Conservation (phyloP, 2,797 vertebrate genomes). For the Catostomus latipinnis region DNA sequence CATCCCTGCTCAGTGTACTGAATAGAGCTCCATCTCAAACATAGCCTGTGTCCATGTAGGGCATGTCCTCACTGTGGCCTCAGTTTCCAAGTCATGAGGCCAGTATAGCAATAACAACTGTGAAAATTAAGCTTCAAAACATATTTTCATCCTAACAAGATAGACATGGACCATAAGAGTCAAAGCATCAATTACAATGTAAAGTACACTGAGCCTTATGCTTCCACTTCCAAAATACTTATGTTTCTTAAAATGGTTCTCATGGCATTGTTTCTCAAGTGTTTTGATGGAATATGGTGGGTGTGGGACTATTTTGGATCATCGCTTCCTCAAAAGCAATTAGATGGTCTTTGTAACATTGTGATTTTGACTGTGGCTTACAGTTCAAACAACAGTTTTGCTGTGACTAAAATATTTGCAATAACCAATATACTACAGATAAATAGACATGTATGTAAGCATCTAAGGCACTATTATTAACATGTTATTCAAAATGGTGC, state of each 20-base stretch:
- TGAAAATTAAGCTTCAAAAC: constrained; percentile 1
- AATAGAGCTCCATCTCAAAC: constrained; percentile 1
- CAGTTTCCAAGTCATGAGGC: constrained; percentile 36
- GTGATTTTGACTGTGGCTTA: too few relatives aligned
- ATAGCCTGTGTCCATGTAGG: not conserved
- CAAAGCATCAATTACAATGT: not conserved
- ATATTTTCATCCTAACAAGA: not conserved
- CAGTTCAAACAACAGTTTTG: constrained; percentile 1
- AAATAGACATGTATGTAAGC: too few relatives aligned
- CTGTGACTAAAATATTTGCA: constrained; percentile 10
- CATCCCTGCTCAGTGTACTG: not conserved
- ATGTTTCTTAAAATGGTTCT: not conserved
- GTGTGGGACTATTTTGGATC: constrained; percentile 14
- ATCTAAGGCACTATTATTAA: too few relatives aligned
- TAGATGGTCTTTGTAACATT: not conserved
- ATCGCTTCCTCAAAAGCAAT: constrained; percentile 23
- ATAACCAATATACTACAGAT: not conserved
- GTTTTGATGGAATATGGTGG: not conserved
- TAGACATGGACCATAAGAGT: not conserved
- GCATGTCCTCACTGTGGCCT: not conserved
- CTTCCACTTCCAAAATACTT: not conserved
- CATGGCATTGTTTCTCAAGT: not conserved
- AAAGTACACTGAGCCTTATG: too few relatives aligned
- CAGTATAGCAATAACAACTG: constrained; percentile 14
- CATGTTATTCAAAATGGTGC: too few relatives aligned